Base-by-base conservation (phyloP, 2,888 invertebrate genomes). In the Netelia virgata region DNA sequence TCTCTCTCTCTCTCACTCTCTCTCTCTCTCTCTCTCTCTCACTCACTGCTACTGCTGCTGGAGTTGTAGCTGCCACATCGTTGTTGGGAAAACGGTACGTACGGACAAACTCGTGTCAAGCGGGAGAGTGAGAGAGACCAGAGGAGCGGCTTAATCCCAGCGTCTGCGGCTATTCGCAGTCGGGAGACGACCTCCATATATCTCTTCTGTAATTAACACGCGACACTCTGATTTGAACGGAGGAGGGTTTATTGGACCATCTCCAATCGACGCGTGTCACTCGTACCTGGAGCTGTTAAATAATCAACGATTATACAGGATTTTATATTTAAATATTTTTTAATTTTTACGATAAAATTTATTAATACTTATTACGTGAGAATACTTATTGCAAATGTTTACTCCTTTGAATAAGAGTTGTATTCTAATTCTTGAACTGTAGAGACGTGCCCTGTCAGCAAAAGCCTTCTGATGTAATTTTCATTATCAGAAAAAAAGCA, bases 131-230 rank as follows among this genome's bases (percentile, higher is more conserved):
- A 69, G 76, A 36, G 53, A 36, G 36, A 10, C 16, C n/a, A 55
- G 55, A 55, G 50, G 55, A 57, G 66, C n/a, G 64, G 66, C 80
- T 81, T 83, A 83, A 80, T 83, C 83, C 83, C 55, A 83, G 83
- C 80, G 85, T 85, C 82, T 85, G 85, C 76, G 85, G 82, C 79
- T 82, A 79, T 79, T 82, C 75, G 43, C 66, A 64, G 66, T 57
- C 75, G 79, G 72, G 77, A 74, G 74, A 79, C 77, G 75, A 82
- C 70, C 61, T 55, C 74, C 82, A 72, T 82, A 72, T 59, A 82
- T 77, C 66, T 73, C 79, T 47, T 57, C 57, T 55, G 75, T 47
- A 75, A 61, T 28, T 47, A 53, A 57, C 57, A 74, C 76, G 66
- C 73, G 80, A 81, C 80, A 85, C 83, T 81, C 36, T 82, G 83